Base-by-base conservation (phyloP, 2,113 vertebrate genomes). In the Pimephales promelas region DNA sequence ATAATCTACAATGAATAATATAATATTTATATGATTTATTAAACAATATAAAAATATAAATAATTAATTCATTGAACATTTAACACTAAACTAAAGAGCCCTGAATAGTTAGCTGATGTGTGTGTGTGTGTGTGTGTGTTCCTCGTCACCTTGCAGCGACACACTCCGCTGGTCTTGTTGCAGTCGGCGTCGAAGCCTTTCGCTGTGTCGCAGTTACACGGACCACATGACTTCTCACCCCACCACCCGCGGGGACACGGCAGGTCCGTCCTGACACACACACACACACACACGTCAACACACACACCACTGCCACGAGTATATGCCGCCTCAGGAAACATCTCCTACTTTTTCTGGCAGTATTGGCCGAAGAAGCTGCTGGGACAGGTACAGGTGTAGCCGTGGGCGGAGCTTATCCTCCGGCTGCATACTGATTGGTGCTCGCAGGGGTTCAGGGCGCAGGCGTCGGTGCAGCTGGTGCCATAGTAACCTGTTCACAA, bases 211-310 rank as follows among this genome's bases (percentile, higher is more conserved):
- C 97, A 99, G 91, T 92, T 95, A 90, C 97, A 99, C 0, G 97
- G 97, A 3, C 97, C 97, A 0, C 97, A 99, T 0, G 95, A 97
- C 84, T 97, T 97, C 83, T 98, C 95, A 7, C 97, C 97, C 97
- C 97, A 98, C 97, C 97, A 98, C 5, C 97, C 97, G 28, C 96
- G 93, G 0, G 97, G 97, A 82, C 97, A 98, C 0, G 97, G 97
- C 82, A 96, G 90, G 28, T 95, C 95, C 9, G 95, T 95, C 92
- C 97, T 98, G 89, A 9, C 56, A 85, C 11, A 70, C 56, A 59
- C 0, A 83, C 72, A 20, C 71, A 81, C 75, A 83, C 26, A 57
- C 36, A 64, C 6, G 72, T 56, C 54, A n/a, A 24, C 45, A 49
- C 45, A 56, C 14, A 49, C 24, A 57, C 14, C 5, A 0, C 7